phyloP scores from a whole-genome alignment of 2,113 vertebrate genomes.

The Ornithorhynchus anatinus region DNA sequence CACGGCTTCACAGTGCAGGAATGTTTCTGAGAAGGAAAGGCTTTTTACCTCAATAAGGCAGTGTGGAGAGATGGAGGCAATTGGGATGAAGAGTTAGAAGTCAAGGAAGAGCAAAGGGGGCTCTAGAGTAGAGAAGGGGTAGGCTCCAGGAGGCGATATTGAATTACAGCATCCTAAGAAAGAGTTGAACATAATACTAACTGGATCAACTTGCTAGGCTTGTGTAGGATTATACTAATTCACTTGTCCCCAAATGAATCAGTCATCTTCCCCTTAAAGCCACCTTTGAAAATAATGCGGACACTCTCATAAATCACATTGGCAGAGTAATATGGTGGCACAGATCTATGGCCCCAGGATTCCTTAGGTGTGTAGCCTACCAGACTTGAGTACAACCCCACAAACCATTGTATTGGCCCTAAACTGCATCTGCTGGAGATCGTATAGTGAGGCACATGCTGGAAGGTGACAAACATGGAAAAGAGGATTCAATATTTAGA shows the following conservation, averaged over 20 bases:
- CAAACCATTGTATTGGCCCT: too few relatives aligned
- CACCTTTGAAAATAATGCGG: not conserved
- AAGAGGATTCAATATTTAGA: conserved; percentile 35
- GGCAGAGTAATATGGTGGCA: not conserved
- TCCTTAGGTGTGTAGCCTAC: too few relatives aligned
- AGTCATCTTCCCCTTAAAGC: not conserved
- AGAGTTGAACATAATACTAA: not conserved
- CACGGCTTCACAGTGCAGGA: not conserved
- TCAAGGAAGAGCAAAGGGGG: not conserved
- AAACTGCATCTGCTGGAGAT: too few relatives aligned
- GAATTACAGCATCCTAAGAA: not conserved
- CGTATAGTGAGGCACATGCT: not conserved
- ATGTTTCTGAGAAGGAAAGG: not conserved
- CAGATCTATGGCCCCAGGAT: too few relatives aligned
- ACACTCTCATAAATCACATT: not conserved
- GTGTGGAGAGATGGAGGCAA: not conserved
- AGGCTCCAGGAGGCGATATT: not conserved
- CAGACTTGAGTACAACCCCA: too few relatives aligned
- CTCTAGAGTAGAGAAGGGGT: not conserved
- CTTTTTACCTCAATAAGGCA: not conserved
- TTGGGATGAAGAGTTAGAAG: not conserved
- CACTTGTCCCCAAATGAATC: too few relatives aligned
- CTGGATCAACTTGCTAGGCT: not conserved
- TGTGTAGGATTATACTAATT: not conserved
- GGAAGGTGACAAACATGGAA: conserved; percentile 19